Base-by-base conservation (phyloP, 2,888 invertebrate species). In the Oxytorus armatus region DNA sequence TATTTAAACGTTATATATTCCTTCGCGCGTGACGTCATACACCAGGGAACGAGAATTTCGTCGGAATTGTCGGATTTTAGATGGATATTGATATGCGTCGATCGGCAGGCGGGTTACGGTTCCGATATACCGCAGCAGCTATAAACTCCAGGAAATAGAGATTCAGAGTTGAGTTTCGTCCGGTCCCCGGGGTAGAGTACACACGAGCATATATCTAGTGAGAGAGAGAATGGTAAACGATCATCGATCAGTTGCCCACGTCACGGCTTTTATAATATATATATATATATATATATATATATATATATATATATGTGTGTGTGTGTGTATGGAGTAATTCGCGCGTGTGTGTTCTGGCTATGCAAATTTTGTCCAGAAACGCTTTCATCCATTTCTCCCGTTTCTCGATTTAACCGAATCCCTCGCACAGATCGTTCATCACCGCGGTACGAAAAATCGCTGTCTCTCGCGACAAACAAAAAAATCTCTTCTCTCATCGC, bases 241-340 rank as follows among this genome's bases (percentile, higher is more conserved):
- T 79, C 70, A 79, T 79, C 75, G 76, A 79, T 79, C 79, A 76
- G 79, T 66, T 53, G 39, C 55, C 55, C 29, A 29, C 63, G 74
- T 79, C 79, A 74, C 69, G 16, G 29, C 7, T 23, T 53, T 63
- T 53, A 61, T 76, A n/a, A 75, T 74, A 49, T 44, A 47, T 57
- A n/a, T n/a, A n/a, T n/a, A n/a, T n/a, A n/a, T n/a, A n/a, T n/a
- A n/a, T n/a, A n/a, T n/a, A n/a, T n/a, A n/a, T n/a, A n/a, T n/a
- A n/a, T n/a, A n/a, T n/a, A n/a, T n/a, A n/a, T n/a, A n/a, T n/a
- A n/a, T n/a, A n/a, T n/a, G n/a, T n/a, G n/a, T n/a, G n/a, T n/a
- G n/a, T n/a, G n/a, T n/a, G n/a, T n/a, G n/a, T n/a, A 47, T 2
- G 16, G 70, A 75, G 65, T 66, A 59, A 76, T 76, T 59, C 44